Evolutionary conservation across 2,888 invertebrate species (phyloP).

Genomic region (Beris chalybata): DNA sequence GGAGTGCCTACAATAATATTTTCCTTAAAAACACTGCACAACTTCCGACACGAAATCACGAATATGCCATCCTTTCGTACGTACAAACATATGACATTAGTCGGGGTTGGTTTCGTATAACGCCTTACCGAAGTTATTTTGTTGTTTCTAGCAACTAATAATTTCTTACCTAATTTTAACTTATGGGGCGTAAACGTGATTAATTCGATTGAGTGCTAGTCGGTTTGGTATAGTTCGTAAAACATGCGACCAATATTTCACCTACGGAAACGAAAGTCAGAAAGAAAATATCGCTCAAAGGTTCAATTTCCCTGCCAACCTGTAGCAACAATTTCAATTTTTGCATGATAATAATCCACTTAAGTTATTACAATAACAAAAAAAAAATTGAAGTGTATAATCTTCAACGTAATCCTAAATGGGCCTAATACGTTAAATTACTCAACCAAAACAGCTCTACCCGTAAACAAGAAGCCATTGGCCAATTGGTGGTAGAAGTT

Average conservation of each 20-base stretch:
- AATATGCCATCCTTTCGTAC: slow-evolving; percentile 13
- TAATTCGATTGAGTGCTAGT: slow-evolving; percentile 22
- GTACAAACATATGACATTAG: not conserved
- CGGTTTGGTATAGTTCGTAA: not conserved
- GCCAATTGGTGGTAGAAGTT: not conserved
- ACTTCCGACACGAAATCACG: slow-evolving; percentile 23
- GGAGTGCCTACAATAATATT: slow-evolving; percentile 22
- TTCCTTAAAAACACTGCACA: slow-evolving; percentile 6
- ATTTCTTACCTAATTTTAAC: slow-evolving; percentile 17
- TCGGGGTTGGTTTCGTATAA: no score
- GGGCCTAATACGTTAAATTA: not conserved
- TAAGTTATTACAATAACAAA: slow-evolving; percentile 1
- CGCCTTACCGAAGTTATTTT: not conserved
- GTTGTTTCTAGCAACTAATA: slow-evolving; percentile 7
- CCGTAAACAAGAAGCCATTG: not conserved
- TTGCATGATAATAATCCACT: slow-evolving; percentile 16
- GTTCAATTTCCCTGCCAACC: not conserved
- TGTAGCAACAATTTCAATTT: slow-evolving; percentile 13
- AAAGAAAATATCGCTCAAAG: no score
- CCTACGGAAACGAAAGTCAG: not conserved
- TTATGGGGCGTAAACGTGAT: slow-evolving; percentile 21
- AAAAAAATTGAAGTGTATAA: no score
- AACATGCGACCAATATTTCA: slow-evolving; percentile 14
- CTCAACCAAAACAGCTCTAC: not conserved
- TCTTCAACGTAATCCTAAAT: not conserved